phyloP scores from a whole-genome alignment of 2,888 invertebrate genomes.

The Aproaerema taeniolella region DNA sequence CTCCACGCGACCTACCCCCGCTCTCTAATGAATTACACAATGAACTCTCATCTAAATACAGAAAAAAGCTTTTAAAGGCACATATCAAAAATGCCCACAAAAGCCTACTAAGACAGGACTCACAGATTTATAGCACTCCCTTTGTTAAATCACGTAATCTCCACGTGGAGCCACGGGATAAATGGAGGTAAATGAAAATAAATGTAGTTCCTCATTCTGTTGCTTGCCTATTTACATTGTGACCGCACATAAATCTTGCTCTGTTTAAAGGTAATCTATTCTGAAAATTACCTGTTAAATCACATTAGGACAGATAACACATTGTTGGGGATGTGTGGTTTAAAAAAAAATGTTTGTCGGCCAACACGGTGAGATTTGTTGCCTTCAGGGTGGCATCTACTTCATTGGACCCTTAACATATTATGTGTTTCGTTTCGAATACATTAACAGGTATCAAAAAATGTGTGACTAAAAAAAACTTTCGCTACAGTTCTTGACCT shows the following conservation, averaged over 20 bases:
- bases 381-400: slow-evolving; percentile 67
- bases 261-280: slow-evolving; percentile 70
- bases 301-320: slow-evolving; percentile 74
- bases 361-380: slow-evolving; percentile 57
- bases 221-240: slow-evolving; percentile 71
- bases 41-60: slow-evolving; percentile 78
- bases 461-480: slow-evolving; percentile 19
- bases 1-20: slow-evolving; percentile 60
- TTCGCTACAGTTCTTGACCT: background rate
- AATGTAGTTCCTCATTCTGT: slow-evolving; percentile 76
- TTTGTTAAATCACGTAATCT: slow-evolving; percentile 78
- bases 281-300: slow-evolving; percentile 75
- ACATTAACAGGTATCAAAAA: slow-evolving; percentile 38
- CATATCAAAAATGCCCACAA: slow-evolving; percentile 77
- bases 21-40: slow-evolving; percentile 77
- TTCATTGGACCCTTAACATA: slow-evolving; percentile 56
- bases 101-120: slow-evolving; percentile 76
- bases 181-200: slow-evolving; percentile 76
- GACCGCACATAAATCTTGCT: slow-evolving; percentile 59
- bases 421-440: slow-evolving; percentile 34
- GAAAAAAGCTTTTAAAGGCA: slow-evolving; percentile 78
- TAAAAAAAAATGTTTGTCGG: slow-evolving; percentile 68
- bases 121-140: slow-evolving; percentile 70
- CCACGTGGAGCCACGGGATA: slow-evolving; percentile 74
- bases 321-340: slow-evolving; percentile 64